Conservation (phyloP, 2,797 vertebrate genomes). For the Pitangus sulphuratus region DNA sequence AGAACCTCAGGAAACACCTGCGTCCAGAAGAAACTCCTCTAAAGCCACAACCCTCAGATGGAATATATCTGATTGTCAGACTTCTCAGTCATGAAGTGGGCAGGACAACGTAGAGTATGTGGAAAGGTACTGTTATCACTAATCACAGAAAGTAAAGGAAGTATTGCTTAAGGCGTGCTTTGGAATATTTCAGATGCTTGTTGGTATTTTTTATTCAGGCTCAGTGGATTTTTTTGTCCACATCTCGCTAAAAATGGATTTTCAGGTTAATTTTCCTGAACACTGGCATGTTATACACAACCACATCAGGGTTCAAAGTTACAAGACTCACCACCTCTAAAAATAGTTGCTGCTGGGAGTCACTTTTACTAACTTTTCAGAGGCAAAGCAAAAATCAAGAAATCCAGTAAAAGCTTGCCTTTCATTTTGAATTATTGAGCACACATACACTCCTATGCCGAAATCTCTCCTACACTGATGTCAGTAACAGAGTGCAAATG, state of each 20-base stretch:
- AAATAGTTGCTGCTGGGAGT: background rate
- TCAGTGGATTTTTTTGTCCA: constrained; percentile 21
- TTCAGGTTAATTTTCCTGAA: background rate
- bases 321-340: background rate
- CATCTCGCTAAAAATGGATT: background rate
- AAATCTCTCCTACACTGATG: background rate
- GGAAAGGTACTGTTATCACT: background rate
- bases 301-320: background rate
- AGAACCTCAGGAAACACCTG: constrained; percentile 25
- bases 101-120: background rate
- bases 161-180: constrained; percentile 41
- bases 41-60: background rate
- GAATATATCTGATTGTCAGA: background rate
- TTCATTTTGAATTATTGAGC: background rate
- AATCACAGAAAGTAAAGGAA: background rate
- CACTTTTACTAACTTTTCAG: background rate
- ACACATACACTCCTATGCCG: background rate
- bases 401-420: background rate
- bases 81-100: background rate
- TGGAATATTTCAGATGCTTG: constrained; percentile 63
- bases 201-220: background rate
- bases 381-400: background rate
- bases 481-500: background rate
- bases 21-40: background rate
- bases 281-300: background rate